phyloP scores from a whole-genome alignment of 2,888 invertebrate species.

The Tenthredo notha region DNA sequence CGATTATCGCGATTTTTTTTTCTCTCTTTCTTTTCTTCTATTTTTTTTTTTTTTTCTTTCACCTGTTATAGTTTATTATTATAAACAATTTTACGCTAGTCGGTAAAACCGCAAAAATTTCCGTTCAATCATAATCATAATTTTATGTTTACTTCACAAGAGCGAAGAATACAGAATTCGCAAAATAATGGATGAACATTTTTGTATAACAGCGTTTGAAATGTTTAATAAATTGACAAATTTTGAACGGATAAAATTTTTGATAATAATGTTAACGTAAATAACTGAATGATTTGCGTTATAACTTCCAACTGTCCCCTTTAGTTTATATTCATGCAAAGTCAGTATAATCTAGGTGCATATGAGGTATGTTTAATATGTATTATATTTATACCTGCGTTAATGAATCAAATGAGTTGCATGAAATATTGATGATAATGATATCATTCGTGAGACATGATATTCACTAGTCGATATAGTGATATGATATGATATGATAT shows the following conservation, averaged over 20 bases:
- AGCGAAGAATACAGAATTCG: too few species aligned
- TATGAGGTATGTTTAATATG: not conserved
- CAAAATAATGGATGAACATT: too few species aligned
- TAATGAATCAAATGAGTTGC: slow-evolving; percentile 6
- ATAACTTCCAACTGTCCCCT: slow-evolving; percentile 15
- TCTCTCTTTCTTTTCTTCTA: too few species aligned
- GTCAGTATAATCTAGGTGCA: not conserved
- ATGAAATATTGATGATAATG: not conserved
- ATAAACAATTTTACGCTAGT: not conserved
- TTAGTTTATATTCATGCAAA: not conserved
- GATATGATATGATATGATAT: slow-evolving; percentile 22
- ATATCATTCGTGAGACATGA: not conserved
- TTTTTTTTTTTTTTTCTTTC: not conserved
- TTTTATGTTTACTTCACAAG: too few species aligned
- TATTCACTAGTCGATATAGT: not conserved
- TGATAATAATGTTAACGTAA: not conserved
- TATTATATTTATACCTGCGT: not conserved
- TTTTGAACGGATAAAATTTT: not conserved
- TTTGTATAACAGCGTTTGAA: too few species aligned
- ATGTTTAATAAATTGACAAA: too few species aligned
- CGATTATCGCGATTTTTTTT: not conserved
- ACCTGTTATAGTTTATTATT: not conserved
- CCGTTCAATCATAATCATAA: too few species aligned
- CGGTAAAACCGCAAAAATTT: not conserved
- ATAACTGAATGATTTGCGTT: not conserved